These are phyloP conservation scores for Neoscelio sp. DNA, from an alignment of 2,888 invertebrate genomes.

Conservation along the genomic window DNA sequence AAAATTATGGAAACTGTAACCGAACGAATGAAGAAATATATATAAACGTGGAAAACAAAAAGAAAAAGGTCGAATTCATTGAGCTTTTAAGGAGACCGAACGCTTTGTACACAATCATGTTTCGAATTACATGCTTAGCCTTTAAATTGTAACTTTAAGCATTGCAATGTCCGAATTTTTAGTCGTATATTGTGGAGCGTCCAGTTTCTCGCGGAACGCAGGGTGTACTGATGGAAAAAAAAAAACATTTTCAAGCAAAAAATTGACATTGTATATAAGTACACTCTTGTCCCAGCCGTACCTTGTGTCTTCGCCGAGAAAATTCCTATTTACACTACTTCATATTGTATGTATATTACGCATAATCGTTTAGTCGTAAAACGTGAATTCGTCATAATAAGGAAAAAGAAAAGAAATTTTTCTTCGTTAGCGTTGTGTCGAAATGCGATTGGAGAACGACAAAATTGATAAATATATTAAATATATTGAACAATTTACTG, in stretches of 20 bases:
- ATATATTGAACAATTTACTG: conserved; percentile 77
- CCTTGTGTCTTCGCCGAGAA: conserved; percentile 57
- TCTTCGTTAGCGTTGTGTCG: conserved; percentile 15
- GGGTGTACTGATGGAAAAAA: conserved; percentile 62
- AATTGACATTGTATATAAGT: conserved; percentile 23
- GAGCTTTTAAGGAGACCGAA: conserved; percentile 49
- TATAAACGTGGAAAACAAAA: conserved; percentile 4
- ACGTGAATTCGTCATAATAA: conserved; percentile 47
- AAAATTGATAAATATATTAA: conserved; percentile 37
- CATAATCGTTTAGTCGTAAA: conserved; percentile 69
- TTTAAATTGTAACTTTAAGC: conserved; percentile 59
- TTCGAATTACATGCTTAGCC: conserved; percentile 57
- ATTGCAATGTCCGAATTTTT: conserved; percentile 66
- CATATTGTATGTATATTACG: conserved; percentile 62
- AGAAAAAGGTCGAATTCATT: conserved; percentile 55
- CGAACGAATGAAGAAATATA: background rate
- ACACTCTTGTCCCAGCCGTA: conserved; percentile 51
- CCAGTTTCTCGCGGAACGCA: conserved; percentile 63
- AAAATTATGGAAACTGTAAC: background rate
- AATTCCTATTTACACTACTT: conserved; percentile 72
- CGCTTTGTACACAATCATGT: conserved; percentile 58
- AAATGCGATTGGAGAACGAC: conserved; percentile 46
- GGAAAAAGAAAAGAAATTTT: conserved; percentile 16
- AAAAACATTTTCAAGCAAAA: background rate
- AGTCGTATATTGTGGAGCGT: conserved; percentile 64